These are phyloP conservation scores for Iselma pallidipennis DNA, from an alignment of 2,888 invertebrate genomes.

Conservation along the genomic window DNA sequence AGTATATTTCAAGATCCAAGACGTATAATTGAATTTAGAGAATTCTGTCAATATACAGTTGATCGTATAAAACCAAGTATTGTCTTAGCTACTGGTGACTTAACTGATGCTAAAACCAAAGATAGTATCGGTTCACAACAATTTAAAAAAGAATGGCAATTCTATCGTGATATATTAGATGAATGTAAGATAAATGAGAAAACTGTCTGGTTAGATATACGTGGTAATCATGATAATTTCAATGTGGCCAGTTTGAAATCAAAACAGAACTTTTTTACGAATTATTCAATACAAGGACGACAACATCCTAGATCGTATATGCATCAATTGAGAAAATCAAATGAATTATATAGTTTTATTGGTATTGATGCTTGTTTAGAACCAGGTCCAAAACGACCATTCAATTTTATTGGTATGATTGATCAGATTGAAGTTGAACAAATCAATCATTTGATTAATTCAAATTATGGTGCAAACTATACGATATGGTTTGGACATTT, in stretches of 20 bases:
- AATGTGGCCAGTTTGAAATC: conserved; percentile 73
- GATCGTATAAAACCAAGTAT: conserved; percentile 72
- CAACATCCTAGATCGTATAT: conserved; percentile 73
- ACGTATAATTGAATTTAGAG: conserved; percentile 75
- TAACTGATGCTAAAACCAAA: conserved; percentile 83
- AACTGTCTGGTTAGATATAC: conserved; percentile 84
- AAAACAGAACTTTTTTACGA: conserved; percentile 73
- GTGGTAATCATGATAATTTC: conserved; percentile 95
- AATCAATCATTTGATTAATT: conserved; percentile 62
- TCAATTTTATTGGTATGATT: conserved; percentile 85
- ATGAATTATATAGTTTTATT: conserved; percentile 76
- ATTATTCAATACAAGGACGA: conserved; percentile 79
- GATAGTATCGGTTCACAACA: conserved; percentile 82
- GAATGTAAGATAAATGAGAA: conserved; percentile 68
- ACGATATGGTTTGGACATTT: conserved; percentile 89
- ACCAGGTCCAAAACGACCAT: conserved; percentile 84
- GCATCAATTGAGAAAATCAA: conserved; percentile 63
- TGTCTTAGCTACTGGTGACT: conserved; percentile 84
- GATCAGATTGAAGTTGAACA: conserved; percentile 62
- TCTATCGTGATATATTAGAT: conserved; percentile 71
- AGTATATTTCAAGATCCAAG: conserved; percentile 79
- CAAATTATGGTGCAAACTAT: conserved; percentile 63
- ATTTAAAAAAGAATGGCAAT: conserved; percentile 79
- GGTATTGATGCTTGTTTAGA: conserved; percentile 86
- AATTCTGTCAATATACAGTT: conserved; percentile 78